These are phyloP conservation scores for Cheilosia vernalis DNA, from an alignment of 2,888 invertebrate genomes.

Conservation along the genomic window DNA sequence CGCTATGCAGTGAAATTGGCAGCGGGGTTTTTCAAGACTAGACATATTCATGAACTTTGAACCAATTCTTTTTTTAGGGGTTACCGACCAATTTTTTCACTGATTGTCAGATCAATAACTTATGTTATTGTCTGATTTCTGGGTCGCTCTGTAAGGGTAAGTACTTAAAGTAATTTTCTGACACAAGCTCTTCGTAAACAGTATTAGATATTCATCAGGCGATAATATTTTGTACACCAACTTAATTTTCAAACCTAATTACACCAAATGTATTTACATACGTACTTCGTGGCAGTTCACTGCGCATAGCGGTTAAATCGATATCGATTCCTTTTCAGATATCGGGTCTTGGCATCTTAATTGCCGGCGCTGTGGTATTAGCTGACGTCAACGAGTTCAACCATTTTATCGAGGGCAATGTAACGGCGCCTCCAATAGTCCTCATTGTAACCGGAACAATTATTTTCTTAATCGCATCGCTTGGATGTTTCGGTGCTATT, in stretches of 20 bases:
- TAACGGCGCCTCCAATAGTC: constrained; percentile 88
- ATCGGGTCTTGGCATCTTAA: constrained; percentile 86
- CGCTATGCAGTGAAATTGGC: too few relatives aligned
- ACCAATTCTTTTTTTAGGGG: too few relatives aligned
- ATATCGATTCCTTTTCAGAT: constrained; percentile 82
- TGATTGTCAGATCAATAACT: too few relatives aligned
- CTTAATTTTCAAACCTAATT: constrained; percentile 11
- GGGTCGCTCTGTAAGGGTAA: too few relatives aligned
- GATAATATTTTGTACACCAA: constrained; percentile 6
- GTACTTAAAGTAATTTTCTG: not conserved
- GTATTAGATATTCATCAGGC: not conserved
- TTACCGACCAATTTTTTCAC: too few relatives aligned
- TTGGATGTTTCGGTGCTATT: constrained; percentile 93
- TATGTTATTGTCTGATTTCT: too few relatives aligned
- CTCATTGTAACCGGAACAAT: constrained; percentile 89
- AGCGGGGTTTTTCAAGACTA: too few relatives aligned
- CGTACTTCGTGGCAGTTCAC: constrained; percentile 2
- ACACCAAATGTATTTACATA: constrained; percentile 7
- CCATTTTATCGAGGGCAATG: constrained; percentile 87
- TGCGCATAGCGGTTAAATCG: constrained; percentile 39
- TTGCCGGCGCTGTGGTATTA: constrained; percentile 85
- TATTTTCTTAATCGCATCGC: constrained; percentile 90
- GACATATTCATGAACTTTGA: too few relatives aligned
- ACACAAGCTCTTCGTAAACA: not conserved
- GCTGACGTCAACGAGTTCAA: constrained; percentile 86